Percentiles rank a stretch among this genome's conserved stretches.
These are phyloP conservation scores for Eupithecia insigniata DNA, from an alignment of 2,888 invertebrate species.

Conservation along the genomic window DNA sequence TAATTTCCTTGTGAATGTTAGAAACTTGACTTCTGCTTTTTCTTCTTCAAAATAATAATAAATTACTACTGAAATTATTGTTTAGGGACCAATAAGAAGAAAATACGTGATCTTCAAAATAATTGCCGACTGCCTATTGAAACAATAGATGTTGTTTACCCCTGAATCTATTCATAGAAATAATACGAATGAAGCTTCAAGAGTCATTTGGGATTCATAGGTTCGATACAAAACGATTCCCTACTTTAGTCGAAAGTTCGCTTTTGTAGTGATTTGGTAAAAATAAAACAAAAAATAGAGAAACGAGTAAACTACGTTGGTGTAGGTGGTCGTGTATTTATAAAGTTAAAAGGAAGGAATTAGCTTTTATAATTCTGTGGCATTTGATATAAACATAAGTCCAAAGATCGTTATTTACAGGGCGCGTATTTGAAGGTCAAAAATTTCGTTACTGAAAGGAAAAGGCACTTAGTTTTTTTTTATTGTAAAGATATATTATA, in stretches of 20 bases:
- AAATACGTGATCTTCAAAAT: slow-evolving; percentile 5
- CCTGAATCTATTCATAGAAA: slow-evolving; percentile 1
- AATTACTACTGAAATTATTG: slow-evolving; percentile 9
- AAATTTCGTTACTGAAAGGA: too few relatives aligned
- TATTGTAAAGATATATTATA: too few relatives aligned
- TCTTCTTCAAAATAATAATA: slow-evolving; percentile 2
- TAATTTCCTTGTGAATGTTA: slow-evolving; percentile 24
- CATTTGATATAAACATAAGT: too few relatives aligned
- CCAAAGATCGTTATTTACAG: too few relatives aligned
- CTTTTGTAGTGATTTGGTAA: background rate
- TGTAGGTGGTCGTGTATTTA: background rate
- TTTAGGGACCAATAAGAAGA: background rate
- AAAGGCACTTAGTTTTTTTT: too few relatives aligned
- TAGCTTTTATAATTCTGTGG: too few relatives aligned
- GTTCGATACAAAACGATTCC: background rate
- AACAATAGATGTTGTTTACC: slow-evolving; percentile 8
- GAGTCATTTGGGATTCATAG: background rate
- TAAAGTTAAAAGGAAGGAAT: background rate
- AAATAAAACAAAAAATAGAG: background rate
- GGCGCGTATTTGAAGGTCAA: too few relatives aligned
- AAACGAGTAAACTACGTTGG: background rate
- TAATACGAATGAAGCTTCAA: slow-evolving; percentile 1
- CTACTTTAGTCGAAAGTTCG: background rate
- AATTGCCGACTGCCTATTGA: slow-evolving; percentile 11
- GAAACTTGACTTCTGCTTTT: slow-evolving; percentile 12